phyloP scores from a whole-genome alignment of 2,797 vertebrate genomes.

The Sebastes miniatus region DNA sequence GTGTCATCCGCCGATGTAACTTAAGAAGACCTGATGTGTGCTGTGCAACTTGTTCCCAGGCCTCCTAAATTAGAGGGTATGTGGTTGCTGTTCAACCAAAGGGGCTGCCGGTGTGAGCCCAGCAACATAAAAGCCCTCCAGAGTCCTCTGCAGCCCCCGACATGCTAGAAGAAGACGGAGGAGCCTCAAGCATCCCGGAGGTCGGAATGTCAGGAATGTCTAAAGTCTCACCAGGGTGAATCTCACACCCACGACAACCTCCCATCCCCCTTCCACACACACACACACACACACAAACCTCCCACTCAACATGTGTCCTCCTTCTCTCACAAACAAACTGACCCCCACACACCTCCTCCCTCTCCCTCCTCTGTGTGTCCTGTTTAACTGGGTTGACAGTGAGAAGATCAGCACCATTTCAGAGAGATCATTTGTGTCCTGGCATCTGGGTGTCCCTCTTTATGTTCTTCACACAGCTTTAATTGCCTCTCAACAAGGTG shows the following conservation, averaged over 20 bases:
- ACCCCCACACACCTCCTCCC: conserved; percentile 36
- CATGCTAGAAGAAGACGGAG: conserved; percentile 60
- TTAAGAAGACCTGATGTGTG: conserved; percentile 53
- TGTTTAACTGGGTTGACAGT: conserved; percentile 65
- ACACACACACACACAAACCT: conserved; percentile 25
- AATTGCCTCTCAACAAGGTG: conserved; percentile 74
- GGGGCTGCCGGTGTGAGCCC: conserved; percentile 56
- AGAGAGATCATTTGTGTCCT: conserved; percentile 46
- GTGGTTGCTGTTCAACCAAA: conserved; percentile 66
- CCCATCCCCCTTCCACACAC: conserved; percentile 44
- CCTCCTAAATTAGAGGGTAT: conserved; percentile 78
- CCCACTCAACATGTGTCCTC: conserved; percentile 55
- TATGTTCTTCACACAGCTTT: conserved; percentile 57
- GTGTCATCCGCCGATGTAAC: conserved; percentile 59
- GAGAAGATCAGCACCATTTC: conserved; percentile 68
- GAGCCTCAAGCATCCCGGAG: conserved; percentile 73
- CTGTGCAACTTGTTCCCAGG: conserved; percentile 72
- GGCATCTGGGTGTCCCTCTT: conserved; percentile 46
- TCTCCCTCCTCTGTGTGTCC: conserved; percentile 41
- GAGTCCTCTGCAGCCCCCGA: conserved; percentile 64
- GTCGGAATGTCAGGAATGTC: conserved; percentile 84
- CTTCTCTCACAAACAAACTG: conserved; percentile 57
- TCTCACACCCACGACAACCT: conserved; percentile 75
- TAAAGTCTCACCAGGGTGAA: conserved; percentile 78
- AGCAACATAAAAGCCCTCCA: conserved; percentile 69